Evolutionary conservation across 2,797 vertebrate genomes (phyloP).

Genomic region (Rhodeus uyekii): DNA sequence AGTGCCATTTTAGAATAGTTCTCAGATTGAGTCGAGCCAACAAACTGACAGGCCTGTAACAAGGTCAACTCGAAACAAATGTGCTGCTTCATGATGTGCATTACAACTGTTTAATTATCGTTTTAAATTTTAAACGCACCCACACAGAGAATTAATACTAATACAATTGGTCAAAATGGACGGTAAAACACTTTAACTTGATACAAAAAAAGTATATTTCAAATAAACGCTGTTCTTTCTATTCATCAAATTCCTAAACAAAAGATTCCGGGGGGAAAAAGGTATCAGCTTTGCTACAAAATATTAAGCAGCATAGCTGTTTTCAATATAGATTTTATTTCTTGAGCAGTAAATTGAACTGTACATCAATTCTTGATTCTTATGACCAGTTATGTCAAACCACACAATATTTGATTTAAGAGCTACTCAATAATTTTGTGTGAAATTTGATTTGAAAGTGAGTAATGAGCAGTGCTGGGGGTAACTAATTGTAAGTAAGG

Average conservation of each 20-base stretch:
- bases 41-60: background rate
- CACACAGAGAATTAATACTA: no score
- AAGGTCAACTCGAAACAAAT: background rate
- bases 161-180: background rate
- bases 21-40: background rate
- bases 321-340: no score
- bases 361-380: no score
- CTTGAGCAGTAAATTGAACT: no score
- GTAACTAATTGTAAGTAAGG: no score
- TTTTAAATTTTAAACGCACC: background rate
- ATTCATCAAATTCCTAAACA: background rate
- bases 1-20: conserved; percentile 23
- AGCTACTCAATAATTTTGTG: no score
- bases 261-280: background rate
- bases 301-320: background rate
- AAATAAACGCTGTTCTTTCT: background rate
- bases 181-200: background rate
- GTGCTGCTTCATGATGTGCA: background rate
- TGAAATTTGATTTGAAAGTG: no score
- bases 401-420: no score
- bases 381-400: no score
- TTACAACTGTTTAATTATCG: background rate
- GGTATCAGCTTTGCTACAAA: background rate
- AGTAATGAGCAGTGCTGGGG: no score
- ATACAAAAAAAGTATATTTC: background rate